Percentiles rank a stretch among this genome's conserved stretches.
phyloP scores from a whole-genome alignment of 2,113 vertebrate species.

The Brachirus orientalis region DNA sequence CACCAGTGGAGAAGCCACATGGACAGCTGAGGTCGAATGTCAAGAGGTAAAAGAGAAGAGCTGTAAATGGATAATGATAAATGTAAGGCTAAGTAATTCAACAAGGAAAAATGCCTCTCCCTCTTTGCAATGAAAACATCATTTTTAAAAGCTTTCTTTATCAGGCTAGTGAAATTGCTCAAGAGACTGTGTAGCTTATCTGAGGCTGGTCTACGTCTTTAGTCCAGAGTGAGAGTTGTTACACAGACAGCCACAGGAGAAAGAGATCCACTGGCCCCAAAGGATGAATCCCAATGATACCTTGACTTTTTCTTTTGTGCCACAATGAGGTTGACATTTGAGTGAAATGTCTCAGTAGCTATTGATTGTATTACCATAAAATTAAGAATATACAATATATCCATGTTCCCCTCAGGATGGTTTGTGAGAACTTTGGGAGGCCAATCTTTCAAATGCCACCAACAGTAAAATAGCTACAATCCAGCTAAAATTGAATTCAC shows the following conservation, averaged over 20 bases:
- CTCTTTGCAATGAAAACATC: neutral
- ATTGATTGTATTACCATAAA: neutral
- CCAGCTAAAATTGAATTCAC: too few relatives aligned
- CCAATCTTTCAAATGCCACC: too few relatives aligned
- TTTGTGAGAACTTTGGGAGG: too few relatives aligned
- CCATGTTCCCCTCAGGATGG: too few relatives aligned
- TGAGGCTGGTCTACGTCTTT: too few relatives aligned
- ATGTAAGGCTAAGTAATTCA: neutral
- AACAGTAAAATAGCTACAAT: too few relatives aligned
- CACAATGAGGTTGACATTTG: conserved; percentile 1
- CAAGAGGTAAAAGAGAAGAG: conserved; percentile 15
- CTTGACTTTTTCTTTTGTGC: neutral
- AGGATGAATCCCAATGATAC: neutral
- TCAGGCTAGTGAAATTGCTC: too few relatives aligned
- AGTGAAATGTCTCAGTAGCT: neutral
- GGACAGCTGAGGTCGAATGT: conserved; percentile 36
- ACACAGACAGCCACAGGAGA: too few relatives aligned
- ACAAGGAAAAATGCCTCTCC: neutral
- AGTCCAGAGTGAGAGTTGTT: too few relatives aligned
- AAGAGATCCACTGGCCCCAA: neutral
- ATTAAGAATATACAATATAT: neutral
- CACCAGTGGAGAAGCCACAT: conserved; percentile 20
- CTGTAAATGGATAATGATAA: conserved; percentile 21
- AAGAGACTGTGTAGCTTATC: too few relatives aligned
- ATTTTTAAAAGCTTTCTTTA: neutral